These are phyloP conservation scores for Lepus americanus DNA, from an alignment of 2,113 vertebrate species.

Conservation along the genomic window DNA sequence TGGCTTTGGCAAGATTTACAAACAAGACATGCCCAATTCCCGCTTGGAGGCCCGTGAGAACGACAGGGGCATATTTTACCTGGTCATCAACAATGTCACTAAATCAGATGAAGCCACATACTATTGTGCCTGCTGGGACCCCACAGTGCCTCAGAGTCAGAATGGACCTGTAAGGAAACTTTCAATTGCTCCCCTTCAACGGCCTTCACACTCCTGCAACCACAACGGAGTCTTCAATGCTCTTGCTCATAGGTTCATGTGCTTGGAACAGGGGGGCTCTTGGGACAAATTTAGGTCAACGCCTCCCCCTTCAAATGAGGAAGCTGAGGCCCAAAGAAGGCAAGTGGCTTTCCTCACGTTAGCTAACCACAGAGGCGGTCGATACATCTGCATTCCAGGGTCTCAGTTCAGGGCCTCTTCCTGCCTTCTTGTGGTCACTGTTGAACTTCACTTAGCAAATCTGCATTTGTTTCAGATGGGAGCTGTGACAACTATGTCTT, in stretches of 20 bases:
- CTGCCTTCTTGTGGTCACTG: neutral
- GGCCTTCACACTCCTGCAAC: neutral
- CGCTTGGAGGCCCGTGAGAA: neutral
- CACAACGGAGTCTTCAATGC: neutral
- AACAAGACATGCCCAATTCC: rapidly evolving
- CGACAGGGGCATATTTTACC: neutral
- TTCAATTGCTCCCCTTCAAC: neutral
- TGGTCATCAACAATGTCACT: slow-evolving; percentile 32
- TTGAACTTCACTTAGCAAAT: neutral
- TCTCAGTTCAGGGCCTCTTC: neutral
- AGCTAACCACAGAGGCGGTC: neutral
- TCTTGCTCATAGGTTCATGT: neutral
- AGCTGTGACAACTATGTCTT: neutral
- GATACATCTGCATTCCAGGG: neutral
- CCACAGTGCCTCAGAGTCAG: slow-evolving; percentile 29
- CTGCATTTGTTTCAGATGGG: neutral
- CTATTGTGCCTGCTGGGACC: slow-evolving; percentile 76
- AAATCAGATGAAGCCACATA: slow-evolving; percentile 55
- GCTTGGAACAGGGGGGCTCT: neutral
- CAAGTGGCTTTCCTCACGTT: neutral
- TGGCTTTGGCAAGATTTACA: rapidly evolving
- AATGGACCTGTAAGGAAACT: slow-evolving; percentile 60
- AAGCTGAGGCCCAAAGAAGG: neutral
- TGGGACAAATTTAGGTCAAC: neutral
- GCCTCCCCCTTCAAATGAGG: neutral